Base-by-base conservation (phyloP, 2,797 vertebrate species). In the Eutrigla gurnardus region DNA sequence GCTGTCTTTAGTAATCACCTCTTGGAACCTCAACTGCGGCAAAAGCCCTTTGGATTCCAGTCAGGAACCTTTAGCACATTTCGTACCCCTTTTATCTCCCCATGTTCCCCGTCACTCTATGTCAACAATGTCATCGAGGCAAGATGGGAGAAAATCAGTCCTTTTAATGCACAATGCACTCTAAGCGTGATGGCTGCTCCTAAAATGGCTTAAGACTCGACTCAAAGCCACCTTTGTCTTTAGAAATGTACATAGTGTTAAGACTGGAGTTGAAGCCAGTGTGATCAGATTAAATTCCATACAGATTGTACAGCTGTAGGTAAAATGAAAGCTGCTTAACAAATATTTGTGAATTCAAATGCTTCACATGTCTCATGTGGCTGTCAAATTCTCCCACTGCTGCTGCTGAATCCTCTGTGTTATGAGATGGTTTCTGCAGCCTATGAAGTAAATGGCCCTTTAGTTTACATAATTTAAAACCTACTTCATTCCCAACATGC, bases 1-100 rank as follows among this genome's bases (percentile, higher is more conserved):
- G 71, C 84, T 84, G 80, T 86, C 82, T 78, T 74, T 77, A 49
- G 65, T 86, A 77, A 82, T 90, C 82, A 81, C 76, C 70, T 88
- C 79, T 71, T 12, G 59, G 66, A 87, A 67, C 72, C 73, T 63
- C n/a, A 69, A 78, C 78, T 70, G 83, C 59, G 2, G 76, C 72
- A 66, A 43, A 25, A 46, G 75, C 50, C 43, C 68, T 77, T 83
- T 77, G 8, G 36, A 78, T 77, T 84, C 54, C 55, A 70, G 80
- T 68, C 73, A 47, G 66, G 43, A 62, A 80, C 81, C 81, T 83
- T 85, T 76, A 71, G 70, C 63, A 63, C 78, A 53, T 78, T 64
- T 72, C 67, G 47, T 54, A n/a, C 18, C 46, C 6, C 17, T 61
- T 75, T 74, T 70, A n/a, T 32, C 25, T 46, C 59, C 42, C 43